phyloP scores from a whole-genome alignment of 2,797 vertebrate genomes.

The Anolis apletophallus region DNA sequence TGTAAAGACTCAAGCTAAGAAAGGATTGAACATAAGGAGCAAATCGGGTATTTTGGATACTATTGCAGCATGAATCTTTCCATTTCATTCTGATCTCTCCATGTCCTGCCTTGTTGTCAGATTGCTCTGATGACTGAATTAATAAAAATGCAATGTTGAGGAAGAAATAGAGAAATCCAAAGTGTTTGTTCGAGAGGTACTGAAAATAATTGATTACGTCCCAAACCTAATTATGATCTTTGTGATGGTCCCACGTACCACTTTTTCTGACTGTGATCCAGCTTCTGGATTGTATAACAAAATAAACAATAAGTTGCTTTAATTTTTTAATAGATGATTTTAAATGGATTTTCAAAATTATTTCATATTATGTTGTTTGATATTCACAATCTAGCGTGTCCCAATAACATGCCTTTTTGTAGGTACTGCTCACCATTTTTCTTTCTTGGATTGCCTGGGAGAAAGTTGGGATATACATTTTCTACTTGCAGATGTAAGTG shows the following conservation, averaged over 20 bases:
- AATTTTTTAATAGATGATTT: not conserved
- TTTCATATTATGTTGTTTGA: not conserved
- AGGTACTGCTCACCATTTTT: not conserved
- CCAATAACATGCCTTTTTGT: not conserved
- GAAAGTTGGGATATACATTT: too few species aligned
- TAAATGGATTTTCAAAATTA: not conserved
- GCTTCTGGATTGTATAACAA: too few species aligned
- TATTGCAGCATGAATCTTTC: conserved; percentile 36
- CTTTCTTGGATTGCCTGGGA: too few species aligned
- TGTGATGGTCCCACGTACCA: too few species aligned
- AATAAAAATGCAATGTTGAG: too few species aligned
- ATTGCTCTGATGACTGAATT: conserved; percentile 59
- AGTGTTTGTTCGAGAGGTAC: too few species aligned
- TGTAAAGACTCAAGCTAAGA: not conserved
- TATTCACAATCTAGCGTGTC: too few species aligned
- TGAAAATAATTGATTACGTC: too few species aligned
- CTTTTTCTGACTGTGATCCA: too few species aligned
- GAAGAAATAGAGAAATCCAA: too few species aligned
- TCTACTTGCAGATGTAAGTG: not conserved
- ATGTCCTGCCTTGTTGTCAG: conserved; percentile 40
- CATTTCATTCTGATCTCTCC: conserved; percentile 36
- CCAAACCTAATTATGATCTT: too few species aligned
- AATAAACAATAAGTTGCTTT: too few species aligned
- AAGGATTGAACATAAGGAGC: conserved; percentile 36
- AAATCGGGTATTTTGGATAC: not conserved